Conservation (phyloP, 2,113 vertebrate species). For the Chaetodon trifascialis region DNA sequence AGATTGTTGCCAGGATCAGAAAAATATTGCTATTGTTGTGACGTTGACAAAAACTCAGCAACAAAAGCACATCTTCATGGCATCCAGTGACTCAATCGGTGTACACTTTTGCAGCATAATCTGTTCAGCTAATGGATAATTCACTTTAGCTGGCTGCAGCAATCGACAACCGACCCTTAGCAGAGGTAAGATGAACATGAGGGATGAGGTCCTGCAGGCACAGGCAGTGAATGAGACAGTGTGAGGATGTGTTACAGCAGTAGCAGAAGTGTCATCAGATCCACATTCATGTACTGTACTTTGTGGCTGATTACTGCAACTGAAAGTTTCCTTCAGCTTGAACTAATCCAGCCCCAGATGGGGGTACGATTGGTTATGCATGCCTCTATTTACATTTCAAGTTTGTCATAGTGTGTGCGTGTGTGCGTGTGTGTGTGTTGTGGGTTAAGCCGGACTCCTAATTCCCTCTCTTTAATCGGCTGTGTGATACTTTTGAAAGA, state of each 20-base stretch:
- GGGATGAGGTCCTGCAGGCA: background rate
- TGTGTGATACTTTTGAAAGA: conserved; percentile 85
- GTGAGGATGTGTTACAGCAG: background rate
- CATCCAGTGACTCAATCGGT: conserved; percentile 15
- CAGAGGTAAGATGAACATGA: conserved; percentile 9
- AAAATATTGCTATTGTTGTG: too few relatives aligned
- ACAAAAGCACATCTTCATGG: conserved; percentile 9
- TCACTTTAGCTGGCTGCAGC: conserved; percentile 35
- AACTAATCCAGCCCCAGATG: conserved; percentile 8
- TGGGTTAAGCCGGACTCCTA: conserved; percentile 81
- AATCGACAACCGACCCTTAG: background rate
- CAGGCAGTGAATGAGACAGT: background rate
- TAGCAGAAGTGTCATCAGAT: background rate
- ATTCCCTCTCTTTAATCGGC: conserved; percentile 85
- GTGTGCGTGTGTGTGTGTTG: background rate
- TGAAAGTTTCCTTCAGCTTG: conserved; percentile 10
- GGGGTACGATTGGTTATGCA: background rate
- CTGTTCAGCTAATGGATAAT: conserved; percentile 21
- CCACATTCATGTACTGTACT: background rate
- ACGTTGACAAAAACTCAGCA: too few relatives aligned
- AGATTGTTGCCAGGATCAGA: too few relatives aligned
- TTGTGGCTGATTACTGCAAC: background rate
- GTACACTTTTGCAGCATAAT: conserved; percentile 35
- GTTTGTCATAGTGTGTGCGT: conserved; percentile 1
- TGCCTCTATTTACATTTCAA: conserved; percentile 38